Percentiles rank a stretch among this genome's conserved stretches.
phyloP scores from a whole-genome alignment of 2,888 invertebrate species.

The Thalpophila matura region DNA sequence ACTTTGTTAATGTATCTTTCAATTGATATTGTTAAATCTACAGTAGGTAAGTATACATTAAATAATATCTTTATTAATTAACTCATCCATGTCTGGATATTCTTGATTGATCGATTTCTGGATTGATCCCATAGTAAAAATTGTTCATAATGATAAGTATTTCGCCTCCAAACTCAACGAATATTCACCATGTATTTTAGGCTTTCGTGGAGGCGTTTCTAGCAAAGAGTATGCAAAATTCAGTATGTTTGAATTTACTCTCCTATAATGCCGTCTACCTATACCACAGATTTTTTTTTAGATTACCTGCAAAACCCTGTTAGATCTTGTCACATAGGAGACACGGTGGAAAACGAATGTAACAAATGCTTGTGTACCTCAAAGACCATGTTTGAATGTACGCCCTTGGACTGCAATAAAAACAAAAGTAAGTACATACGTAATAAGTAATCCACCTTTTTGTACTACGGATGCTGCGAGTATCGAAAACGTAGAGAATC shows the following conservation, averaged over 20 bases:
- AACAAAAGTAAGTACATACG: conserved; percentile 35
- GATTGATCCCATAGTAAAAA: no score
- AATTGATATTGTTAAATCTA: conserved; percentile 25
- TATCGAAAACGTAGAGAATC: neutral
- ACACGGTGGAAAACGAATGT: conserved; percentile 66
- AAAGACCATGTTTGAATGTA: conserved; percentile 64
- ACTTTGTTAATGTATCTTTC: conserved; percentile 26
- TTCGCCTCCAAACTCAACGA: no score
- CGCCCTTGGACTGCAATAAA: conserved; percentile 46
- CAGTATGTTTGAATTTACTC: no score
- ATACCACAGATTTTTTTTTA: conserved; percentile 41
- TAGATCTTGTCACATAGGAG: conserved; percentile 65
- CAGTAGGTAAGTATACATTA: conserved; percentile 37
- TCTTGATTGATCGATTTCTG: no score
- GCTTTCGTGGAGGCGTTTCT: no score
- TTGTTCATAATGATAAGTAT: no score
- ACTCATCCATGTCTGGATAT: no score
- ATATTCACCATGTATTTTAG: no score
- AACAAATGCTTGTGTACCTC: conserved; percentile 66
- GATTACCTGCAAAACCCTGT: conserved; percentile 49
- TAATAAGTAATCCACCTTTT: neutral
- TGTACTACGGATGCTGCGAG: no score
- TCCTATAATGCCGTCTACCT: no score
- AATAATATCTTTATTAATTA: neutral
- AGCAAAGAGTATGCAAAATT: no score